A percentile compares a stretch with the other conserved stretches of the same genome.
Conservation (phyloP, 1,140 invertebrate species). For the Drosophila punjabiensis region DNA sequence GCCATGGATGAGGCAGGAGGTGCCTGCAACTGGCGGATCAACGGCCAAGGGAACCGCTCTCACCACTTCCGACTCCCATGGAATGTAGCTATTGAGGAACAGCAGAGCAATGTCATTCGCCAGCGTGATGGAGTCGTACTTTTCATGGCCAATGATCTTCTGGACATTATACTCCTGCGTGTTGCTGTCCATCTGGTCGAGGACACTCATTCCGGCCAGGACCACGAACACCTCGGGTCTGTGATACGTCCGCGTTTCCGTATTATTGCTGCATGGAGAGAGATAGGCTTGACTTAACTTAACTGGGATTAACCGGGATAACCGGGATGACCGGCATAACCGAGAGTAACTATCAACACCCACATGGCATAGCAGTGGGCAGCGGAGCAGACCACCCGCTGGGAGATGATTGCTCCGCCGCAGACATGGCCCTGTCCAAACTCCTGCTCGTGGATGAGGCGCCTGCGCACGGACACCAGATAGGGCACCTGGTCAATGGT, state of each 20-base stretch:
- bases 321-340: not conserved
- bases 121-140: conserved; percentile 25
- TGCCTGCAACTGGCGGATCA: not conserved
- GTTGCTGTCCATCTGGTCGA: not conserved
- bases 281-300: not conserved
- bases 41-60: conserved; percentile 10
- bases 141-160: conserved; percentile 39
- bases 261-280: conserved; percentile 28
- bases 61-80: not conserved
- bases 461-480: conserved; percentile 55
- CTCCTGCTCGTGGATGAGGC: conserved; percentile 14
- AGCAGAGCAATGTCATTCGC: conserved; percentile 65
- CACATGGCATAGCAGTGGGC: conserved; percentile 67
- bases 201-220: conserved; percentile 39
- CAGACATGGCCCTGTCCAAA: conserved; percentile 58
- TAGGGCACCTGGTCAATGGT: conserved; percentile 41
- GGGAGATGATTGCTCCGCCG: conserved; percentile 57
- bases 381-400: conserved; percentile 55
- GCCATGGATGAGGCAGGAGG: conserved; percentile 54
- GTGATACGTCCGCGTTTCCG: conserved; percentile 1
- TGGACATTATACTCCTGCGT: conserved; percentile 44
- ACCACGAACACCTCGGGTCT: conserved; percentile 31
- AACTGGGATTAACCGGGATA: too few species aligned
- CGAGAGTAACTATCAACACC: conserved; percentile 7
- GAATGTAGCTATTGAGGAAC: conserved; percentile 50